Conservation (phyloP, 2,113 vertebrate genomes). For the Burhinus oedicnemus region DNA sequence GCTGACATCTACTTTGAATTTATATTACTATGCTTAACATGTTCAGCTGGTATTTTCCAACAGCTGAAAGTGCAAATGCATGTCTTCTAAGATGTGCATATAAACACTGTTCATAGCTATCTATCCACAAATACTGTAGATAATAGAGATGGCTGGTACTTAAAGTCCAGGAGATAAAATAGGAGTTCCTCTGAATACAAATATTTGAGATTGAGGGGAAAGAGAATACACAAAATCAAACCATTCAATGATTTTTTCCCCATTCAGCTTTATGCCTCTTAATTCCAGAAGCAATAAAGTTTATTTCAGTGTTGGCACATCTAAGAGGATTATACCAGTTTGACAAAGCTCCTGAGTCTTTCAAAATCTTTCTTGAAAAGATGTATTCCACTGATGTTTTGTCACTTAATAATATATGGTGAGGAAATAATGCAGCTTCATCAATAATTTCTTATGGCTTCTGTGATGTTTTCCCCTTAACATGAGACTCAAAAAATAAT, state of each 20-base stretch:
- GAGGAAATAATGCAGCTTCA: constrained; percentile 3
- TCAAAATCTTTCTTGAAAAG: constrained; percentile 32
- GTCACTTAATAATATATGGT: constrained; percentile 34
- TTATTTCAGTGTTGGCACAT: constrained; percentile 29
- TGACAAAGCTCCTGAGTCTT: constrained; percentile 26
- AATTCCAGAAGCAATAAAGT: constrained; percentile 44
- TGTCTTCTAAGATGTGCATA: neutral
- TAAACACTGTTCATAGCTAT: neutral
- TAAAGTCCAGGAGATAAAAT: neutral
- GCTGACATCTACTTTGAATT: constrained; percentile 8
- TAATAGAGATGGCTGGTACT: neutral
- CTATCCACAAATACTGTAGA: neutral
- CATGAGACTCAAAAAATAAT: neutral
- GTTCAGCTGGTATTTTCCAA: constrained; percentile 25
- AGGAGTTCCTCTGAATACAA: neutral
- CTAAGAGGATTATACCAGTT: constrained; percentile 40
- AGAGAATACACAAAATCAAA: neutral
- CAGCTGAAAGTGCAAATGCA: neutral
- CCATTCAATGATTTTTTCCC: neutral
- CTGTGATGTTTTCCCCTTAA: neutral
- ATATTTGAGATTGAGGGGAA: neutral
- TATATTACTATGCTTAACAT: neutral
- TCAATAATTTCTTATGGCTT: neutral
- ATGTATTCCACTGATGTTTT: constrained; percentile 8
- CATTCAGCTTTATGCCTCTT: constrained; percentile 33